Conservation (phyloP, 2,113 vertebrate species). For the Heloderma charlesbogerti region DNA sequence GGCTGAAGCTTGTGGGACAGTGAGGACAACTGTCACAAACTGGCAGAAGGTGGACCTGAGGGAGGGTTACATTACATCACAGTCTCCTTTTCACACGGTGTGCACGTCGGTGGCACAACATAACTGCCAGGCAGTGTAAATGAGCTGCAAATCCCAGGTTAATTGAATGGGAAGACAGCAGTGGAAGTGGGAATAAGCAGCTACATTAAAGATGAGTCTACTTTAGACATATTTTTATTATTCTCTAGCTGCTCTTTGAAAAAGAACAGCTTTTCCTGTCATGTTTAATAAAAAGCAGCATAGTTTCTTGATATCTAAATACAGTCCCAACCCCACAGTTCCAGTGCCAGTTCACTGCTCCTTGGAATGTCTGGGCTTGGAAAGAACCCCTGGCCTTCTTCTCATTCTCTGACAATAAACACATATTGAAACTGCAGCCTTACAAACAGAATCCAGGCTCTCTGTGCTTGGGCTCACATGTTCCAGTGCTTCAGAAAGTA, state of each 20-base stretch:
- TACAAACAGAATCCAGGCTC: not conserved
- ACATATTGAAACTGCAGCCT: not conserved
- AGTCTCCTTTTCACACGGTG: not conserved
- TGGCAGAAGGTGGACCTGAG: too few relatives aligned
- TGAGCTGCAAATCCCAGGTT: not conserved
- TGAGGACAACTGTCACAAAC: too few relatives aligned
- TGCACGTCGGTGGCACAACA: not conserved
- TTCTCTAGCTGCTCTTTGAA: constrained; percentile 2
- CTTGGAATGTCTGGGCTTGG: not conserved
- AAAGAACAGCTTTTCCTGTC: constrained; percentile 20
- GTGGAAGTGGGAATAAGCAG: not conserved
- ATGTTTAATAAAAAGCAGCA: constrained; percentile 24
- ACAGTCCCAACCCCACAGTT: not conserved
- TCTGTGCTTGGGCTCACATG: not conserved
- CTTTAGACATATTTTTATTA: constrained; percentile 1
- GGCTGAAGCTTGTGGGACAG: too few relatives aligned
- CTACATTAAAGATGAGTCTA: not conserved
- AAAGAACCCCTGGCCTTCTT: not conserved
- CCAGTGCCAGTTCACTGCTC: not conserved
- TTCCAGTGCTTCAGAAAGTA: constrained; percentile 1
- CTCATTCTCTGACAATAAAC: not conserved
- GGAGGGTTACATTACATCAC: too few relatives aligned
- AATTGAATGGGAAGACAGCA: not conserved
- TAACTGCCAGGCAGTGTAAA: not conserved
- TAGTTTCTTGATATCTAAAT: constrained; percentile 5